Base-by-base conservation (phyloP, 1,140 invertebrate genomes). In the Patella vulgata region DNA sequence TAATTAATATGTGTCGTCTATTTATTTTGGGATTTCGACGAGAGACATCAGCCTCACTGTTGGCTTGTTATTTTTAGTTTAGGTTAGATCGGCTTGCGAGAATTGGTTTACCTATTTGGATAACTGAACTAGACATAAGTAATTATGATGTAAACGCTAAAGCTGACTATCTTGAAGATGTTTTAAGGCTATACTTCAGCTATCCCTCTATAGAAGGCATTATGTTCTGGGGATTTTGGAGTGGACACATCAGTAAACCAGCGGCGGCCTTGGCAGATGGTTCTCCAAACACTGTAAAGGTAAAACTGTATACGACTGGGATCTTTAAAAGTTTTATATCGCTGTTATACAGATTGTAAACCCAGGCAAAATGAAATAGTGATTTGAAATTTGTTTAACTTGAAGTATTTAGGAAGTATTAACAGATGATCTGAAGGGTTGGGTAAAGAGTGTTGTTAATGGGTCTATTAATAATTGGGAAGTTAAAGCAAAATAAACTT, bases 141-240 rank as follows among this genome's bases (percentile, higher is more conserved):
- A 63, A 59, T n/a, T 1, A 30, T 1, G 46, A 73, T 44, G 55
- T 50, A 2, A 47, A 43, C 6, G 28, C 19, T 19, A 59, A 63
- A 51, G 74, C 72, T 17, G 23, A 48, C 1, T 36, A 53, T 14
- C 55, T 69, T 2, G 66, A 67, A 12, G 59, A 68, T 11, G 19
- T 66, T 0, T 36, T 76, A 12, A 63, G 59, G 3, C 51, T 74
- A 23, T 67, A 52, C 46, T 75, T 68, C 50, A 74, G 73, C 51
- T 71, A 75, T 50, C 64, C 63, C 11, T 48, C 60, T 2, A 69
- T 77, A 19, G 59, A 73, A 28, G 75, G 73, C 6, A 46, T 77
- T 0, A 11, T 77, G 8, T 43, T 77, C 27, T 77, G 75, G 75
- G 75, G 70, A 0, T 73, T 73, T 63, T 77, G 70, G 70, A 65